Percentiles rank a stretch among this genome's conserved stretches.
Evolutionary conservation across 2,888 invertebrate species (phyloP).

Genomic region (Marronus borbonicus): DNA sequence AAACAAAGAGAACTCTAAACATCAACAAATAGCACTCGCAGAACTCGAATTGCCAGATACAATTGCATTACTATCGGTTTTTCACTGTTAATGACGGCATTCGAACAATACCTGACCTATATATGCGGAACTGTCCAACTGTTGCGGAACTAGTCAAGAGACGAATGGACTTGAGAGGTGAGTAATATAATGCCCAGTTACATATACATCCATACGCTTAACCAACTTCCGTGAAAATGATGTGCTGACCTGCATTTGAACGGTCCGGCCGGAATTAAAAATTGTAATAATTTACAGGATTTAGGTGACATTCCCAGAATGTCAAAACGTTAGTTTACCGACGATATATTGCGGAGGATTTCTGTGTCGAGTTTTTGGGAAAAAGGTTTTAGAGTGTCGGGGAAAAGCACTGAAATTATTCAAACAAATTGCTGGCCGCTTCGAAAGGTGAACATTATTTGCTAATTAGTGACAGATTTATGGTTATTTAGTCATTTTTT

Average conservation of each 20-base stretch:
- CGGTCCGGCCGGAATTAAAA: conserved; percentile 36
- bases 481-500: conserved; percentile 20
- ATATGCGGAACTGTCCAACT: conserved; percentile 36
- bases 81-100: conserved; percentile 27
- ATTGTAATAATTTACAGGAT: conserved; percentile 41
- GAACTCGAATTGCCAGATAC: background rate
- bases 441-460: conserved; percentile 22
- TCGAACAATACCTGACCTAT: conserved; percentile 39
- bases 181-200: conserved; percentile 19
- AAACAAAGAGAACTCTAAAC: background rate
- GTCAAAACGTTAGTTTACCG: conserved; percentile 33
- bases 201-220: conserved; percentile 9
- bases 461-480: conserved; percentile 40
- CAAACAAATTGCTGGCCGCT: conserved; percentile 25
- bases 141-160: conserved; percentile 42
- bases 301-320: conserved; percentile 8
- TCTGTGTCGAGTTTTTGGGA: conserved; percentile 28
- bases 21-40: background rate
- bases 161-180: conserved; percentile 34
- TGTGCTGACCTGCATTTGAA: conserved; percentile 30
- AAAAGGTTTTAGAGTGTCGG: conserved; percentile 28
- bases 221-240: conserved; percentile 26
- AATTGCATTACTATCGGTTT: conserved; percentile 32
- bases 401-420: conserved; percentile 17
- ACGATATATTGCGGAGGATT: conserved; percentile 35